These are phyloP conservation scores for Forficula auricularia DNA, from an alignment of 1,140 invertebrate species.

Conservation along the genomic window DNA sequence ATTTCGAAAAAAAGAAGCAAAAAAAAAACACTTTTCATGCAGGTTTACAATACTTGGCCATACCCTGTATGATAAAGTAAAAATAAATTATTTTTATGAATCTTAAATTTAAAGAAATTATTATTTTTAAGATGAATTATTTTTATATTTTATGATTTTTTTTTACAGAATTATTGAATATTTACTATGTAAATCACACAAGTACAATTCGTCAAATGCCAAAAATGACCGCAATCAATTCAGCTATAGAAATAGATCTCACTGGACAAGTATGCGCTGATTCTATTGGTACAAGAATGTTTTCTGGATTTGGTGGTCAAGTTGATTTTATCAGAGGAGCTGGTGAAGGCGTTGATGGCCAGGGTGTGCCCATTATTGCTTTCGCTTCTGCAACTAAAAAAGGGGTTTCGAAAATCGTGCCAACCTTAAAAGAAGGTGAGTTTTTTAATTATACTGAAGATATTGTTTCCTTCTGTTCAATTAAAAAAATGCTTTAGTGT, in stretches of 20 bases:
- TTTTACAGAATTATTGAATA: conserved; percentile 60
- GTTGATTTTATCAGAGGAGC: conserved; percentile 93
- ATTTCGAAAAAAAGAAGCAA: too few species aligned
- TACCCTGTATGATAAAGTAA: too few species aligned
- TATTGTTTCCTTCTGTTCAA: not conserved
- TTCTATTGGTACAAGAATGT: conserved; percentile 82
- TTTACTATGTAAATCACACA: conserved; percentile 72
- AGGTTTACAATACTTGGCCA: too few species aligned
- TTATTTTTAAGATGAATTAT: too few species aligned
- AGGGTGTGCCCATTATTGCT: conserved; percentile 86
- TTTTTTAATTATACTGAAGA: conserved; percentile 9
- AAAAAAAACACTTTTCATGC: too few species aligned
- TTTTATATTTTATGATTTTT: too few species aligned
- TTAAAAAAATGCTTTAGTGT: not conserved
- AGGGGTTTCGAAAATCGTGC: conserved; percentile 78
- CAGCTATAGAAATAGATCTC: conserved; percentile 89
- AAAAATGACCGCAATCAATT: conserved; percentile 89
- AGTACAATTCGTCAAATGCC: conserved; percentile 66
- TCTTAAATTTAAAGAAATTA: too few species aligned
- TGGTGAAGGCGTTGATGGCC: conserved; percentile 68
- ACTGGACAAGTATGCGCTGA: conserved; percentile 85
- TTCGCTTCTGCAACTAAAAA: conserved; percentile 69
- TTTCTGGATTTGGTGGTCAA: conserved; percentile 73
- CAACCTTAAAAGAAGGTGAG: conserved; percentile 62
- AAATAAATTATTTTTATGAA: too few species aligned